Evolutionary conservation across 2,888 invertebrate species (phyloP).

Genomic region (Leptinotarsa peninsularis): DNA sequence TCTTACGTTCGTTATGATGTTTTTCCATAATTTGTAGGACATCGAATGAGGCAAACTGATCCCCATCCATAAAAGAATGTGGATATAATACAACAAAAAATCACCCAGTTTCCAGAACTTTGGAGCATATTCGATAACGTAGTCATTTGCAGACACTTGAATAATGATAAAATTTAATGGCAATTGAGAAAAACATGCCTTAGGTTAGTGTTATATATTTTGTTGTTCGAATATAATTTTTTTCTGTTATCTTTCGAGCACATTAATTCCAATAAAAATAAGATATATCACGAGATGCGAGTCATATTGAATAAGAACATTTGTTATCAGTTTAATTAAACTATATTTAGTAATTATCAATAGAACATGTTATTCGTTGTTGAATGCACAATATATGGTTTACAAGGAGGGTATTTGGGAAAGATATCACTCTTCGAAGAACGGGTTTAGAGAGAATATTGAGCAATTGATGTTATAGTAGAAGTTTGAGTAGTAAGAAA

Average conservation of each 20-base stretch:
- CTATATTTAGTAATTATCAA: slow-evolving; percentile 36
- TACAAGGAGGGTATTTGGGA: neutral
- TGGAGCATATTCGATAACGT: slow-evolving; percentile 13
- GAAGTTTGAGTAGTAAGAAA: too few species aligned
- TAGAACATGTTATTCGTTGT: slow-evolving; percentile 21
- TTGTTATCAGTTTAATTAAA: slow-evolving; percentile 29
- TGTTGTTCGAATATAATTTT: slow-evolving; percentile 20
- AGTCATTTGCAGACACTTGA: slow-evolving; percentile 21
- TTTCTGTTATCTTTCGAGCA: slow-evolving; percentile 14
- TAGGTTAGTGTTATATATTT: slow-evolving; percentile 41
- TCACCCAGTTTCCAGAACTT: neutral
- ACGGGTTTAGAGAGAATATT: too few species aligned
- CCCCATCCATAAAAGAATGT: too few species aligned
- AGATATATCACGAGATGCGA: slow-evolving; percentile 31
- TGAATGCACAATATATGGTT: slow-evolving; percentile 17
- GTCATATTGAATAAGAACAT: slow-evolving; percentile 28
- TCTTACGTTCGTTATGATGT: too few species aligned
- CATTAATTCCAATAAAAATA: slow-evolving; percentile 30
- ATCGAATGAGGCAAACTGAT: too few species aligned
- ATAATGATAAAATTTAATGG: slow-evolving; percentile 29
- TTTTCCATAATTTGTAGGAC: too few species aligned
- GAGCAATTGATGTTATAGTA: too few species aligned
- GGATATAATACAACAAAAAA: too few species aligned
- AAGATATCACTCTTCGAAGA: too few species aligned
- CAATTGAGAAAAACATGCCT: slow-evolving; percentile 40